These are phyloP conservation scores for Patiria miniata DNA, from an alignment of 35 echinoderm and acorn worm genomes.

Conservation along the genomic window DNA sequence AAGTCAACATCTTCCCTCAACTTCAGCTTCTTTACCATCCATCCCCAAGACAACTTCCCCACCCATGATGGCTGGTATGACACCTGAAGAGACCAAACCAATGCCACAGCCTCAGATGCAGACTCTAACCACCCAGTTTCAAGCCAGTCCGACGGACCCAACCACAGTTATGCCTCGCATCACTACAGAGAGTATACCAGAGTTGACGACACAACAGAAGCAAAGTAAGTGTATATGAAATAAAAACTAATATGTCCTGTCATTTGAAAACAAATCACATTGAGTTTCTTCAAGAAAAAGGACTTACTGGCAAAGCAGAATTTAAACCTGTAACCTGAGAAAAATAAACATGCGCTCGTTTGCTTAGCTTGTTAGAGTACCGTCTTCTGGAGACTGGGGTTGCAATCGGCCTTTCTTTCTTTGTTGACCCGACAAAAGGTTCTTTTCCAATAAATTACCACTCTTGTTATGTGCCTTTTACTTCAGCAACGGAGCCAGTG, in stretches of 20 bases:
- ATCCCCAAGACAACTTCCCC: background rate
- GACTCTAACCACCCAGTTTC: background rate
- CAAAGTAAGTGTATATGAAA: constrained; percentile 26
- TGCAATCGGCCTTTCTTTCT: no score
- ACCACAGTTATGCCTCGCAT: background rate
- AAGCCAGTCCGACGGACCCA: background rate
- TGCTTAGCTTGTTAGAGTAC: no score
- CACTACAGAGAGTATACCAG: background rate
- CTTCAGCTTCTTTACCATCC: background rate
- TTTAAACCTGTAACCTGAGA: no score
- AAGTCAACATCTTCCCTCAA: background rate
- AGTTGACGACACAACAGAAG: background rate
- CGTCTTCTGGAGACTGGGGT: no score
- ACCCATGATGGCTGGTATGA: background rate
- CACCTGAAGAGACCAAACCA: background rate
- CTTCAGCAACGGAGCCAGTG: constrained; percentile 3
- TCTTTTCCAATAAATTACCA: no score
- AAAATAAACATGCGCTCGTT: no score
- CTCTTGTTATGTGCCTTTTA: background rate
- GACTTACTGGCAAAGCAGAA: no score
- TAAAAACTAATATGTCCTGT: no score
- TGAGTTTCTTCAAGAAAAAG: no score
- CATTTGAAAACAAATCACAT: no score
- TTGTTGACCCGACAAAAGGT: no score
- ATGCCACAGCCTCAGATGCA: background rate